A percentile compares a stretch with the other conserved stretches of the same genome.
Evolutionary conservation across 2,888 invertebrate species (phyloP).

Genomic region (Drosophila sordidula): DNA sequence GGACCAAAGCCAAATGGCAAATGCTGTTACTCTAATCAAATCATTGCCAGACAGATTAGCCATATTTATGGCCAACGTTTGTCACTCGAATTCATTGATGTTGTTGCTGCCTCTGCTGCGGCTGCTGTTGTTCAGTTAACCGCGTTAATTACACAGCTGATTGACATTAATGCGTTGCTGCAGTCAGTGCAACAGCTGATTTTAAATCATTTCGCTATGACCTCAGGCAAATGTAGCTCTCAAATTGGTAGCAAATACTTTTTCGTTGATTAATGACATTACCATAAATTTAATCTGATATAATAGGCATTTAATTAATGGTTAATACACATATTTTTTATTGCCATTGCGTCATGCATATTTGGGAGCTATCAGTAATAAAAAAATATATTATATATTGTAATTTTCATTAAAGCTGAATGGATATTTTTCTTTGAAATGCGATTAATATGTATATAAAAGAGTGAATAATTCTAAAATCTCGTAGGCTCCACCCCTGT

Average conservation of each 20-base stretch:
- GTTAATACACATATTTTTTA: constrained; percentile 10
- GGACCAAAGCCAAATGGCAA: constrained; percentile 12
- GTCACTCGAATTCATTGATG: constrained; percentile 39
- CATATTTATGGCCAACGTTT: constrained; percentile 63
- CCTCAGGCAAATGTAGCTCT: constrained; percentile 27
- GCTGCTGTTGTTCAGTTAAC: constrained; percentile 37
- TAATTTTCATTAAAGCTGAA: not conserved
- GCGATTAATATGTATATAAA: too few species aligned
- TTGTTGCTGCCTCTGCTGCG: constrained; percentile 20
- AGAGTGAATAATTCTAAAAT: too few species aligned
- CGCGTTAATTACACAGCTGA: constrained; percentile 71
- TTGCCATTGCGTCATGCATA: constrained; percentile 1
- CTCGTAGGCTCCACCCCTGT: too few species aligned
- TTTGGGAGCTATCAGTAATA: not conserved
- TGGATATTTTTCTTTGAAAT: too few species aligned
- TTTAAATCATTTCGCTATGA: constrained; percentile 36
- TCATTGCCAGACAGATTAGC: constrained; percentile 77
- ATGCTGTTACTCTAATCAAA: constrained; percentile 62
- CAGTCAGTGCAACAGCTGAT: constrained; percentile 54
- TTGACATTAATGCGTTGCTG: constrained; percentile 69
- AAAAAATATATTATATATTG: not conserved
- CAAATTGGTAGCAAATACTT: constrained; percentile 33
- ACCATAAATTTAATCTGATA: constrained; percentile 57
- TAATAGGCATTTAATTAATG: constrained; percentile 56
- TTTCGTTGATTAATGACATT: constrained; percentile 61